Conservation (phyloP, 2,797 vertebrate genomes). For the Thunnus albacares region DNA sequence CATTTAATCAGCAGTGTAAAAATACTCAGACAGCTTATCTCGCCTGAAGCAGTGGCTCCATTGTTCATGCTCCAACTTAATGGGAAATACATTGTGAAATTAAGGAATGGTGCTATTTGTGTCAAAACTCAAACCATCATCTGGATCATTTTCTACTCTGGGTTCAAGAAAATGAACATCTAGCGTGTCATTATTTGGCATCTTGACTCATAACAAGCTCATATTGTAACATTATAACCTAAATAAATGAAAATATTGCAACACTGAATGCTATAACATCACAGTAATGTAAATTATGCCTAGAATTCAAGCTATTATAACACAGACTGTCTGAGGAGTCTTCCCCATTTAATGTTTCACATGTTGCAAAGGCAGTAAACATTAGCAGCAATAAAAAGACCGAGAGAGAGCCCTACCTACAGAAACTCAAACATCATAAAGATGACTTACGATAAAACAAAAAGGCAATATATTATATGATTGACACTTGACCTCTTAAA, state of each 20-base stretch:
- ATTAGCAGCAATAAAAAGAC: not conserved
- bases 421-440: constrained; percentile 1
- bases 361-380: not conserved
- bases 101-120: not conserved
- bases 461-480: too few species aligned
- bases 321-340: not conserved
- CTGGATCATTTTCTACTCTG: not conserved
- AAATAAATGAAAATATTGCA: not conserved
- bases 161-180: not conserved
- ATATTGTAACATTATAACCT: not conserved
- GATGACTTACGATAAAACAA: too few species aligned
- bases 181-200: not conserved
- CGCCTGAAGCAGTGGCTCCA: constrained; percentile 6
- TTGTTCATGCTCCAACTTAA: constrained; percentile 1
- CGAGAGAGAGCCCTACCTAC: too few species aligned
- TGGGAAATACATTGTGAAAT: constrained; percentile 37
- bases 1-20: constrained; percentile 22
- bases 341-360: not conserved
- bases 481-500: too few species aligned
- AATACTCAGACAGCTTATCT: constrained; percentile 44
- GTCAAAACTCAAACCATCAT: constrained; percentile 5
- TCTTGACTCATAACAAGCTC: not conserved
- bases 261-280: not conserved
- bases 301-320: not conserved
- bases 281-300: not conserved